Evolutionary conservation across 1,140 invertebrate genomes (phyloP), one percentile per base, ranked within the genome.

Genomic region (Sitophilus oryzae): DNA sequence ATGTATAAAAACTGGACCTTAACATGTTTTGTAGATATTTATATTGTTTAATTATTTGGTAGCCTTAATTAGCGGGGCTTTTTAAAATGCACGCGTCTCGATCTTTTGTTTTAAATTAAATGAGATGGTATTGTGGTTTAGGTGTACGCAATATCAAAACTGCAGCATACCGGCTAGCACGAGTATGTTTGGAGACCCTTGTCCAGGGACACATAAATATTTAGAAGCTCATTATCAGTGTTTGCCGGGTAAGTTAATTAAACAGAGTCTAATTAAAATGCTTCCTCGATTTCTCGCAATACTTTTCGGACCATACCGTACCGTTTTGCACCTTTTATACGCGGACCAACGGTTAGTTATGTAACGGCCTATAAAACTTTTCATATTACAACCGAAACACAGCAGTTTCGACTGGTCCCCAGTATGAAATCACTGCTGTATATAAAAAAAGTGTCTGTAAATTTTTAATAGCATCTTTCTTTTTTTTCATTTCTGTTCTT

Each of bases 181-280:
- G 44, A 81, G 79, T 67, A 88, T 91, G 74, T 96, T 96, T 71
- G 91, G 89, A 23, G 92, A 95, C 77, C 93, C 93, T 34, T 97
- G 94, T 76, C 87, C 88, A 18, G 91, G 87, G 57, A 97, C 94
- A 30, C 80, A 88, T 62, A 97, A 97, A 75, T 97, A 96, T 76
- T 79, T 96, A 42, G 93, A 97, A 79, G 93, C 93, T 34, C 93
- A 96, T 74, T 96, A 95, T 76, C 87, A 91, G 69, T 96, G 93
- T 77, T 80, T 88, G 58, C 85, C 87, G 73, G 88, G 89, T 90
- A 81, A 84, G 79, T 76, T 72, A 54, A 51, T 52, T 56, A 53
- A 53, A 58, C 50, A 54, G 36, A 40, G 53, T 35, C 36, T 53
- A 58, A 58, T 58, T 53, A 53, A 58, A 58, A 58, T 62, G 58